Evolutionary conservation across 1,140 invertebrate genomes (phyloP).

Genomic region (Danaus plexippus): DNA sequence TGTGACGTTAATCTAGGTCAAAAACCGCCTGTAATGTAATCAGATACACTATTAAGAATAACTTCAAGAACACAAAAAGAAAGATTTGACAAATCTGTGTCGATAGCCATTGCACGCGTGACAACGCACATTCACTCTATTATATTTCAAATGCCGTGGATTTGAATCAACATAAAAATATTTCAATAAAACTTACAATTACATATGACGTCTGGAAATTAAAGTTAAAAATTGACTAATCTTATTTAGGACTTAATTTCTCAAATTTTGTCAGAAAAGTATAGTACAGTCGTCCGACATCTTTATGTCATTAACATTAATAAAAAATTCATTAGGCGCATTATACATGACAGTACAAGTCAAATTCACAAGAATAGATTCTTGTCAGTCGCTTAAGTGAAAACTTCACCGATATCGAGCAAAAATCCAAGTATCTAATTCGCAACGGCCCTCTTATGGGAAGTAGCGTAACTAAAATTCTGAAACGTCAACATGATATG

Average conservation of each 20-base stretch:
- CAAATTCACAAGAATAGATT: too few species aligned
- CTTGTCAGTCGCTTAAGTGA: conserved; percentile 17
- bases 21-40: conserved; percentile 60
- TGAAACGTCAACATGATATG: conserved; percentile 65
- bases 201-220: conserved; percentile 41
- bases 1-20: conserved; percentile 44
- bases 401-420: conserved; percentile 9
- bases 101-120: conserved; percentile 67
- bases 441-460: conserved; percentile 30
- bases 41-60: conserved; percentile 68
- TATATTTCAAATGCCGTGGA: conserved; percentile 6
- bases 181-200: conserved; percentile 49
- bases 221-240: conserved; percentile 30
- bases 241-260: conserved; percentile 37
- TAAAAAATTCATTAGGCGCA: conserved; percentile 19
- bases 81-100: conserved; percentile 67
- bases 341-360: not conserved
- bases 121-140: conserved; percentile 60
- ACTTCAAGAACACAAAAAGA: conserved; percentile 62
- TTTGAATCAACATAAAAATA: conserved; percentile 6
- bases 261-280: conserved; percentile 57
- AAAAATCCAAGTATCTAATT: conserved; percentile 18
- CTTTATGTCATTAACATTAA: conserved; percentile 39
- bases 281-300: conserved; percentile 61
- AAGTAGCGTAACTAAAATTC: conserved; percentile 41